Percentiles rank a stretch among this genome's conserved stretches.
Conservation (phyloP, 2,113 vertebrate genomes). For the Ranitomeya imitator region DNA sequence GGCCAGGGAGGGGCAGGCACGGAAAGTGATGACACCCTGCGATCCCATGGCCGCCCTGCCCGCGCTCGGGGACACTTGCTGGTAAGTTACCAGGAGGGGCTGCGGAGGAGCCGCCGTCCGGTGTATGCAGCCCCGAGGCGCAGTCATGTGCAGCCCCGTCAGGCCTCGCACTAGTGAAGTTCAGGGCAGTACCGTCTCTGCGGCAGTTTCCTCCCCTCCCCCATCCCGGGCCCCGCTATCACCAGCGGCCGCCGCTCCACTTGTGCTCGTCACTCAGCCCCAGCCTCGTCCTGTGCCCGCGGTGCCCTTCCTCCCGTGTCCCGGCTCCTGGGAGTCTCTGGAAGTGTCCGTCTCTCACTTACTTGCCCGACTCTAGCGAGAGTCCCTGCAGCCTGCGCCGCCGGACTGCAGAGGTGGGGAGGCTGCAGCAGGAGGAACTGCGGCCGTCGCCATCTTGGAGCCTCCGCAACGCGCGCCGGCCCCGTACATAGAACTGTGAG, state of each 20-base stretch:
- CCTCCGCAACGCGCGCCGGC: conserved; percentile 73
- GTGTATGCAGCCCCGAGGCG: neutral
- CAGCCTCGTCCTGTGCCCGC: neutral
- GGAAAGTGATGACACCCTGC: conserved; percentile 52
- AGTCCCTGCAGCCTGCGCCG: conserved; percentile 69
- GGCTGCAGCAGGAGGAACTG: conserved; percentile 79
- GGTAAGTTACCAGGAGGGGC: neutral
- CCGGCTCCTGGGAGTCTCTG: conserved; percentile 21
- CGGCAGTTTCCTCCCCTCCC: conserved; percentile 68
- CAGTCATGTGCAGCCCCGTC: conserved; percentile 56
- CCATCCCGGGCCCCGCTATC: conserved; percentile 10
- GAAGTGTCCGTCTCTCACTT: conserved; percentile 7
- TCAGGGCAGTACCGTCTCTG: conserved; percentile 72
- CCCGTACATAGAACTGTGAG: conserved; percentile 79
- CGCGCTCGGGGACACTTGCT: neutral
- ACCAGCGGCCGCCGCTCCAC: neutral
- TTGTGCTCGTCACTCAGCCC: neutral
- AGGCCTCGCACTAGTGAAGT: conserved; percentile 56
- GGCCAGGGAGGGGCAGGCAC: conserved; percentile 51
- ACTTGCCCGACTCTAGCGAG: conserved; percentile 69
- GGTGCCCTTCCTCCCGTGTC: neutral
- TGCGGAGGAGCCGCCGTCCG: neutral
- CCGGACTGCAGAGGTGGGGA: conserved; percentile 80
- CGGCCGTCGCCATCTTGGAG: conserved; percentile 89
- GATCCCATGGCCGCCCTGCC: conserved; percentile 12